Evolutionary conservation across 2,888 invertebrate genomes (phyloP).

Genomic region (Hybos culiciformis): DNA sequence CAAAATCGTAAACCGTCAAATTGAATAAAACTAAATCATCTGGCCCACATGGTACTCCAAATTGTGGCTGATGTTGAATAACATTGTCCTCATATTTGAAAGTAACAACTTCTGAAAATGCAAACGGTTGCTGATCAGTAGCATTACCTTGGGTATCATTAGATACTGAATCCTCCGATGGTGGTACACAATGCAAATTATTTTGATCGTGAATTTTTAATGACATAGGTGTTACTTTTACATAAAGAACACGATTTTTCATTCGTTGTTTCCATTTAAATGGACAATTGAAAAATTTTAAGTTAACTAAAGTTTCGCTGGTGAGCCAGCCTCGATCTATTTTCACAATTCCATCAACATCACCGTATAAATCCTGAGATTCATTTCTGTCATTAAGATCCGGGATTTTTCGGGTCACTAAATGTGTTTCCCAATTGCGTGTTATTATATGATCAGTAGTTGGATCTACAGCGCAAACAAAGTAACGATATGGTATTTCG

Average conservation of each 20-base stretch:
- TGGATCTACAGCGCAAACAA: slow-evolving; percentile 55
- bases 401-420: slow-evolving; percentile 49
- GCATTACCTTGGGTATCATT: slow-evolving; percentile 40
- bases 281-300: slow-evolving; percentile 69
- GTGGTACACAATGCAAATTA: slow-evolving; percentile 13
- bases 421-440: slow-evolving; percentile 68
- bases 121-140: slow-evolving; percentile 31
- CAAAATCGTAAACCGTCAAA: slow-evolving; percentile 56
- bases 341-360: slow-evolving; percentile 41
- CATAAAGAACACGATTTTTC: slow-evolving; percentile 49
- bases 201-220: slow-evolving; percentile 39
- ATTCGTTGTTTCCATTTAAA: slow-evolving; percentile 61
- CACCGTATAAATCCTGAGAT: slow-evolving; percentile 50
- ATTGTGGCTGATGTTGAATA: slow-evolving; percentile 62
- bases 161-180: slow-evolving; percentile 47
- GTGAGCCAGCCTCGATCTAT: slow-evolving; percentile 76
- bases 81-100: slow-evolving; percentile 52
- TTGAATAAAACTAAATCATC: slow-evolving; percentile 70
- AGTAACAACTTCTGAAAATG: slow-evolving; percentile 49
- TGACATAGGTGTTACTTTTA: slow-evolving; percentile 64
- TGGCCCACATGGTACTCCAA: slow-evolving; percentile 60
- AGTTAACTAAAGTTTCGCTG: slow-evolving; percentile 66
- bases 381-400: slow-evolving; percentile 25
- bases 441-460: slow-evolving; percentile 42
- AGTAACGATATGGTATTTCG: slow-evolving; percentile 61